Evolutionary conservation across 2,888 invertebrate species (phyloP), one percentile per base, ranked within the genome.

Genomic region (Caenorhabditis virilis): DNA sequence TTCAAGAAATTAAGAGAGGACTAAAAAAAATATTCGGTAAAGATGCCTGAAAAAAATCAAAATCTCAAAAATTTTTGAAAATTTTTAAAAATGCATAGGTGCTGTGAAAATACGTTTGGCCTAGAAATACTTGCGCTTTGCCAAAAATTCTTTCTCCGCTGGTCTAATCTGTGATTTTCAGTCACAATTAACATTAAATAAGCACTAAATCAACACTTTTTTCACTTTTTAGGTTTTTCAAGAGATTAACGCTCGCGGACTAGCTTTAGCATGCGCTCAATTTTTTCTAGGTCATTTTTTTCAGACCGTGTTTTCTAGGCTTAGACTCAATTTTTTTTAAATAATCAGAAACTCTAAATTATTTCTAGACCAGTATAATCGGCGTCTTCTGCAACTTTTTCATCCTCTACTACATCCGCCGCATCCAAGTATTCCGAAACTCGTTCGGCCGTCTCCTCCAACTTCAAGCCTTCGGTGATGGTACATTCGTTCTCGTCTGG

Each of bases 391-490:
- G 61, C 43, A 74, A 74, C 53, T 50, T 57, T 2, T 74, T 74
- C 48, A 74, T 74, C 35, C 69, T 67, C 7, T 25, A 53, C 42
- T 68, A 66, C 60, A 71, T 71, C 48, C 46, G 46, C 20, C 63
- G 67, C 4, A 58, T 74, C 18, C 61, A 69, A 20, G 43, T 69
- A 2, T 57, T 74, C 9, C 62, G 65, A 2, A 74, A 74, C 38
- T 71, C 71, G 16, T 74, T 74, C 54, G 74, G 74, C 23, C 66
- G 71, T 26, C 65, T 74, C 27, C 51, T 74, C 0, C 72, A 70
- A 53, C 47, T 69, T 38, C 63, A 74, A 50, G 69, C 74, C 7
- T 41, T 57, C 27, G 74, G 71, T 26, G 74, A 74, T 36, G 61
- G 62, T 9, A 54, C 71, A 15, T 74, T 74, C 46, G 51, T 60